These are phyloP conservation scores for Drosophila nr. perissopoda DNA, from an alignment of 2,888 invertebrate genomes.

Conservation along the genomic window DNA sequence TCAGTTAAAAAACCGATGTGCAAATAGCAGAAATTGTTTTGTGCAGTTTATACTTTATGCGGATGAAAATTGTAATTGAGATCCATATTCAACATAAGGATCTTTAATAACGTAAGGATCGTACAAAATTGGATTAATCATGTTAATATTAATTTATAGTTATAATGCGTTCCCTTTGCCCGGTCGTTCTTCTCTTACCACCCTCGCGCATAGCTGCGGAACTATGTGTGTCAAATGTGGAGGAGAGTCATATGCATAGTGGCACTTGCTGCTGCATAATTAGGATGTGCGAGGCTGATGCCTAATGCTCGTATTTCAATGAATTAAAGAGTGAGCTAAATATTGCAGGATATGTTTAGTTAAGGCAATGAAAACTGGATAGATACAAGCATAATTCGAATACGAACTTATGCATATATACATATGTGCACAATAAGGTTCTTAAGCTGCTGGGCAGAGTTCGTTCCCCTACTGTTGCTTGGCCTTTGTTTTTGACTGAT, in stretches of 20 bases:
- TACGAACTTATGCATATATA: background rate
- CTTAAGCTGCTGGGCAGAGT: constrained; percentile 26
- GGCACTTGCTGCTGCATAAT: constrained; percentile 48
- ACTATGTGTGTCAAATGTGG: background rate
- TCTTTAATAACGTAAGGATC: too few relatives aligned
- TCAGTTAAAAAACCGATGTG: background rate
- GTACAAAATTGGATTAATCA: too few relatives aligned
- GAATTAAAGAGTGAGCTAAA: constrained; percentile 26
- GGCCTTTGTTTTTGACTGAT: constrained; percentile 45
- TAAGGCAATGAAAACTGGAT: constrained; percentile 11
- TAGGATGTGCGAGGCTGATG: constrained; percentile 29
- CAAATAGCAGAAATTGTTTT: background rate
- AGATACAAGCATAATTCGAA: constrained; percentile 10
- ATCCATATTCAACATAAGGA: background rate
- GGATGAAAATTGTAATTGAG: background rate
- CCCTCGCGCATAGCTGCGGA: constrained; percentile 20
- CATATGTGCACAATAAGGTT: constrained; percentile 2
- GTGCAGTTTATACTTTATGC: background rate
- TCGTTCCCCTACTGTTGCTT: background rate
- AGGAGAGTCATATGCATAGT: constrained; percentile 20
- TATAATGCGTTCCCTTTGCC: too few relatives aligned
- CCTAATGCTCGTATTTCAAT: constrained; percentile 24
- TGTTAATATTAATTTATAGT: background rate
- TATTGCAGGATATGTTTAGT: constrained; percentile 2
- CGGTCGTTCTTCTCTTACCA: background rate